These are phyloP conservation scores for Cantharis flavilabris DNA, from an alignment of 2,888 invertebrate genomes.

Conservation along the genomic window DNA sequence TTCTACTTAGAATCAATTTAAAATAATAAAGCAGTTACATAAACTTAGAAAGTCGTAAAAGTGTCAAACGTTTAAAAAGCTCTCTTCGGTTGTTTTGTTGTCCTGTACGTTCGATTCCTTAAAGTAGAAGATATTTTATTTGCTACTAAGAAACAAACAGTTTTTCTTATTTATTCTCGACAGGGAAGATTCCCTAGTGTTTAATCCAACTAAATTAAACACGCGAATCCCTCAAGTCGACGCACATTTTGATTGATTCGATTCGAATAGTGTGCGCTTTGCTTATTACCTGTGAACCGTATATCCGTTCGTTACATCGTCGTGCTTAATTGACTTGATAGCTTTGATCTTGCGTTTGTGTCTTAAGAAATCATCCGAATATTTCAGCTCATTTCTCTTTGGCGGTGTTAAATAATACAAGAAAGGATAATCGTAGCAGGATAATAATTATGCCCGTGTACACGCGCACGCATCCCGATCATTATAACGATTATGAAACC, in stretches of 20 bases:
- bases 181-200: constrained; percentile 1
- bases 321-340: constrained; percentile 31
- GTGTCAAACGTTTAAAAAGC: neutral
- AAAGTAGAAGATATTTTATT: neutral
- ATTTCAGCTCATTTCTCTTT: constrained; percentile 16
- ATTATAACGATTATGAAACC: constrained; percentile 22
- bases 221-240: constrained; percentile 17
- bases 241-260: constrained; percentile 27
- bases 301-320: constrained; percentile 27
- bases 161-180: neutral
- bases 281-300: constrained; percentile 27
- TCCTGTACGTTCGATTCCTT: neutral
- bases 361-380: constrained; percentile 25
- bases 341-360: constrained; percentile 30
- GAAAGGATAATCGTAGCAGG: constrained; percentile 23
- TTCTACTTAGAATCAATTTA: neutral
- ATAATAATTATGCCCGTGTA: constrained; percentile 18
- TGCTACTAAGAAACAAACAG: neutral
- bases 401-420: constrained; percentile 26
- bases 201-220: constrained; percentile 16
- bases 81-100: neutral
- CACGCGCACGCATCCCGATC: constrained; percentile 16
- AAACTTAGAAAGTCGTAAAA: neutral
- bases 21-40: neutral
- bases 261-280: constrained; percentile 18